Evolutionary conservation across 1,140 invertebrate species (phyloP).

Genomic region (Diploscapter pachys): DNA sequence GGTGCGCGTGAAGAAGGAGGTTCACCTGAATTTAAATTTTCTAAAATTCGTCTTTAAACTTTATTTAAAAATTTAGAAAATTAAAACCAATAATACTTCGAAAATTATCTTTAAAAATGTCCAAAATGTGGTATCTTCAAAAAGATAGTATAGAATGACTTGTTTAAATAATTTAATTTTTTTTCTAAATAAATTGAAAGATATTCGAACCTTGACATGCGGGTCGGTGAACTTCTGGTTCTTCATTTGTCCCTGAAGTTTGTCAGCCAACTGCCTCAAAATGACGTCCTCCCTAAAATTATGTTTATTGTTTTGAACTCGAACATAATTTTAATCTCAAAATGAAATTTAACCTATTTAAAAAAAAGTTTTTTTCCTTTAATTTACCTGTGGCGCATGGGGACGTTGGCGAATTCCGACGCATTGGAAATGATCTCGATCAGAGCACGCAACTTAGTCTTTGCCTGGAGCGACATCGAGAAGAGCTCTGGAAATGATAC

Average conservation of each 20-base stretch:
- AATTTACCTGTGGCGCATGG: slow-evolving; percentile 76
- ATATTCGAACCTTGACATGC: slow-evolving; percentile 73
- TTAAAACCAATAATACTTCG: slow-evolving; percentile 9
- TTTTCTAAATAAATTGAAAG: slow-evolving; percentile 32
- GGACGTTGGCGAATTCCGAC: slow-evolving; percentile 89
- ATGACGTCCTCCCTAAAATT: slow-evolving; percentile 75
- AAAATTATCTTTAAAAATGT: slow-evolving; percentile 16
- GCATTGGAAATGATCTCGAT: slow-evolving; percentile 97
- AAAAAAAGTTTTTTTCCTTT: not conserved
- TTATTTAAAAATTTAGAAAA: not conserved
- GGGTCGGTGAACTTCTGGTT: slow-evolving; percentile 83
- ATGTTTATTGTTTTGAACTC: not conserved
- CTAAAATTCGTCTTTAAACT: too few species aligned
- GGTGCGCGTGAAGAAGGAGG: slow-evolving; percentile 87
- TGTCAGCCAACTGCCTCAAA: slow-evolving; percentile 72
- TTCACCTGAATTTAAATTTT: slow-evolving; percentile 69
- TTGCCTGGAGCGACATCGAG: slow-evolving; percentile 88
- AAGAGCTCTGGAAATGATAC: slow-evolving; percentile 76
- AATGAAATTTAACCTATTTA: not conserved
- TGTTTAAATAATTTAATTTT: not conserved
- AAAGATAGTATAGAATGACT: slow-evolving; percentile 26
- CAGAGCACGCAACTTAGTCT: slow-evolving; percentile 93
- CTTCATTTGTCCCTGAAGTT: slow-evolving; percentile 75
- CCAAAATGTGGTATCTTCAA: slow-evolving; percentile 1
- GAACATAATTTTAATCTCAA: not conserved